Conservation (phyloP, 92 coral and sea anemone genomes). For the Siderastrea siderea region DNA sequence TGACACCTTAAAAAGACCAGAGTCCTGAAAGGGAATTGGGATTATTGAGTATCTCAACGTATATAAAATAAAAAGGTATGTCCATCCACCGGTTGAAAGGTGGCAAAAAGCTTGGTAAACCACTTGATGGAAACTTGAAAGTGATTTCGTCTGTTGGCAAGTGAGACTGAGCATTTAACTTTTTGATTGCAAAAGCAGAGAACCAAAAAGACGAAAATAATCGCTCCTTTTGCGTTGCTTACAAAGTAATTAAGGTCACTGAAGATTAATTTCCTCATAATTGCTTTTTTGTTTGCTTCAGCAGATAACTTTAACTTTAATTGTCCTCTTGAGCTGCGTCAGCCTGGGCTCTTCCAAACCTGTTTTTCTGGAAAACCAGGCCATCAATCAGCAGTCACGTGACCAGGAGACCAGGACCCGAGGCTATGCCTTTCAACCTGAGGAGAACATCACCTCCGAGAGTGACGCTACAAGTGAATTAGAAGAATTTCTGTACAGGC, state of each 20-base stretch:
- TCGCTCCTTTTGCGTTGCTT: background rate
- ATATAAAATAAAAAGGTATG: too few species aligned
- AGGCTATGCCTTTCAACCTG: background rate
- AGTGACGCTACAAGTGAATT: background rate
- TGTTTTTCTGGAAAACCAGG: background rate
- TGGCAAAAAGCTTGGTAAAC: too few species aligned
- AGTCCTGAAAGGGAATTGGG: too few species aligned
- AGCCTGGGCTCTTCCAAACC: conserved; percentile 2
- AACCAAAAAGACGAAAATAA: too few species aligned
- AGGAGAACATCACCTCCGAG: background rate
- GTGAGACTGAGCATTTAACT: too few species aligned
- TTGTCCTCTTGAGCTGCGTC: background rate
- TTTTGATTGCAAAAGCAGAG: too few species aligned
- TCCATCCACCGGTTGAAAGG: too few species aligned
- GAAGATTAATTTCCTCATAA: background rate
- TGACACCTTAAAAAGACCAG: too few species aligned
- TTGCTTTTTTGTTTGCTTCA: background rate
- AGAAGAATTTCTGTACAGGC: background rate
- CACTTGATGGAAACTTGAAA: too few species aligned
- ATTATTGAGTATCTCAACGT: too few species aligned
- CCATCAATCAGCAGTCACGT: background rate
- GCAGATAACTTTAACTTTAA: background rate
- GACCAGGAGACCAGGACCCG: background rate
- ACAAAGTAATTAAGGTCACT: background rate
- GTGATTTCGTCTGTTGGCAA: too few species aligned